A percentile compares a stretch with the other conserved stretches of the same genome.
Evolutionary conservation across 2,113 vertebrate species (phyloP).

Genomic region (Heteronetta atricapilla): DNA sequence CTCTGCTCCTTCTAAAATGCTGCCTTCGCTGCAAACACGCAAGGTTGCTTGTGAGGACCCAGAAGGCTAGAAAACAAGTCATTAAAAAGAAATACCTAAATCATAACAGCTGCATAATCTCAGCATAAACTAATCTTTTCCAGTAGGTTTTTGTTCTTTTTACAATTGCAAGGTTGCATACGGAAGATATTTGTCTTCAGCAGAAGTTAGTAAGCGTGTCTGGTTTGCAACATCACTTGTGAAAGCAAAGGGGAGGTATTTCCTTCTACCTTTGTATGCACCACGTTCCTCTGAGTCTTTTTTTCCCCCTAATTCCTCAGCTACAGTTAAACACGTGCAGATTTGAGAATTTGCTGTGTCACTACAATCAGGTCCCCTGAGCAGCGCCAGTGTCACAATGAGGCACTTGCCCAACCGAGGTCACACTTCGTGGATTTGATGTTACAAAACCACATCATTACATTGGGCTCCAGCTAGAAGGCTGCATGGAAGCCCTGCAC

Average conservation of each 20-base stretch:
- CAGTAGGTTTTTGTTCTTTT: background rate
- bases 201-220: background rate
- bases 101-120: background rate
- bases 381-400: background rate
- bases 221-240: background rate
- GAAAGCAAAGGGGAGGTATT: background rate
- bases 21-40: background rate
- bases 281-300: background rate
- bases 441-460: background rate
- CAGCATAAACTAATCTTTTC: background rate
- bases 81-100: background rate
- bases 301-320: background rate
- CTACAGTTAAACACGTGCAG: rapidly evolving
- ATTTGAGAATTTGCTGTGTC: background rate
- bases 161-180: background rate
- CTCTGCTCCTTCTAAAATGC: background rate
- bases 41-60: background rate
- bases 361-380: background rate
- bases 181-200: background rate
- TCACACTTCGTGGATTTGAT: background rate
- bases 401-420: background rate
- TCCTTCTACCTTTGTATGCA: background rate
- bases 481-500: background rate
- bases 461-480: background rate
- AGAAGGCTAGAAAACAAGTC: background rate